Evolutionary conservation across 2,888 invertebrate genomes (phyloP), one percentile per base, ranked within the genome.

Genomic region (Drosophila antonietae): DNA sequence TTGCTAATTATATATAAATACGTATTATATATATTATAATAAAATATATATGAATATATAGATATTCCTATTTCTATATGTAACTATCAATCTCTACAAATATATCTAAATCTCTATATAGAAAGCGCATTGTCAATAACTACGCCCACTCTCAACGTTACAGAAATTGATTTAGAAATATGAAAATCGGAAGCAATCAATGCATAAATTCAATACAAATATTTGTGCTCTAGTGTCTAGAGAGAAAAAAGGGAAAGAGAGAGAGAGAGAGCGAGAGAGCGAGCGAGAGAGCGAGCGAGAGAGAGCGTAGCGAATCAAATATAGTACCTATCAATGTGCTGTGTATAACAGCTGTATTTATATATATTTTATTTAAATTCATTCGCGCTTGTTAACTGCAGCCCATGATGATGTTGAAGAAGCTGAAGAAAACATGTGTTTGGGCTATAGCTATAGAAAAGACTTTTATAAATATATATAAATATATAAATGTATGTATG

Each of bases 321-420:
- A 55, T 44, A 37, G 43, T 47, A 49, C 43, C 58, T 68, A 73
- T 51, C 53, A 51, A 57, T 60, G 74, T 7, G 67, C 66, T 53
- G 67, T 52, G 68, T 47, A 70, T 49, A 63, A 58, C 55, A 73
- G 57, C 74, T 85, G 81, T 84, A 80, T 80, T 69, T 65, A 55
- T 64, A 58, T 73, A 75, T 73, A 75, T 75, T 71, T 80, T 71
- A 75, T 80, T 82, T 71, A 72, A 75, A 88, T 85, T 80, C 75
- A 62, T 76, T 51, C 53, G 75, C 62, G 74, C 67, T 78, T 80
- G 77, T 74, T 78, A 72, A 74, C 81, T 70, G 65, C 60, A 69
- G 78, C 70, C 67, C 72, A 79, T 31, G 53, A 15, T 9, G 73
- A 72, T 18, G 53, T 12, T 10, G 31, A 55, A 14, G 33, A 20